A percentile compares a stretch with the other conserved stretches of the same genome.
These are phyloP conservation scores for Eueides isabella DNA, from an alignment of 1,140 invertebrate genomes.

Conservation along the genomic window DNA sequence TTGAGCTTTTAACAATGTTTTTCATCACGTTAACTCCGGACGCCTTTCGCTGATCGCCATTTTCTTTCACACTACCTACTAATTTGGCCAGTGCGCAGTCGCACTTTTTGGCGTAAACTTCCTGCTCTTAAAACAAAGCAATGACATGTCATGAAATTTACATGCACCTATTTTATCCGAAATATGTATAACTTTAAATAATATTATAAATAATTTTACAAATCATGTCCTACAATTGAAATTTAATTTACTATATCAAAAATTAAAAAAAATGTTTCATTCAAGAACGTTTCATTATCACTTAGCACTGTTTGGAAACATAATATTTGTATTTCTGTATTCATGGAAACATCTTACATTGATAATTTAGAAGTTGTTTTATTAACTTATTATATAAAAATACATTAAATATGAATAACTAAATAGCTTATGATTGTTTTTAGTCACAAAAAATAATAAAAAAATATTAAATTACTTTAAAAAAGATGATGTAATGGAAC, in stretches of 20 bases:
- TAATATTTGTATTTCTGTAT: constrained; percentile 28
- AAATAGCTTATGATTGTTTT: background rate
- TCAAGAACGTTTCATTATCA: constrained; percentile 73
- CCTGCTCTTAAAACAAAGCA: constrained; percentile 81
- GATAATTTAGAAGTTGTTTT: background rate
- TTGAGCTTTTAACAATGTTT: constrained; percentile 83
- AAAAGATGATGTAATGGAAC: constrained; percentile 53
- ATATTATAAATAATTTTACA: constrained; percentile 70
- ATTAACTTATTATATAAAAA: background rate
- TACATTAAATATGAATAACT: background rate
- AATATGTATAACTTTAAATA: constrained; percentile 60
- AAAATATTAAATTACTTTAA: background rate
- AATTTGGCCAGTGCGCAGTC: constrained; percentile 83
- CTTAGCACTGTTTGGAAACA: constrained; percentile 20
- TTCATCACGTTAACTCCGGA: constrained; percentile 83
- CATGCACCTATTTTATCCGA: constrained; percentile 64
- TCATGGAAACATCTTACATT: background rate
- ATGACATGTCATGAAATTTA: constrained; percentile 78
- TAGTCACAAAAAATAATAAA: background rate
- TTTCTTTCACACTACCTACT: constrained; percentile 83
- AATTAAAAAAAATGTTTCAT: constrained; percentile 80
- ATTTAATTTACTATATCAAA: constrained; percentile 77
- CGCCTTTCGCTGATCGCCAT: constrained; percentile 83
- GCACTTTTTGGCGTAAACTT: constrained; percentile 83
- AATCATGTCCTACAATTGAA: constrained; percentile 76